These are phyloP conservation scores for Cynoglossus semilaevis DNA, from an alignment of 2,113 vertebrate species.

Conservation along the genomic window DNA sequence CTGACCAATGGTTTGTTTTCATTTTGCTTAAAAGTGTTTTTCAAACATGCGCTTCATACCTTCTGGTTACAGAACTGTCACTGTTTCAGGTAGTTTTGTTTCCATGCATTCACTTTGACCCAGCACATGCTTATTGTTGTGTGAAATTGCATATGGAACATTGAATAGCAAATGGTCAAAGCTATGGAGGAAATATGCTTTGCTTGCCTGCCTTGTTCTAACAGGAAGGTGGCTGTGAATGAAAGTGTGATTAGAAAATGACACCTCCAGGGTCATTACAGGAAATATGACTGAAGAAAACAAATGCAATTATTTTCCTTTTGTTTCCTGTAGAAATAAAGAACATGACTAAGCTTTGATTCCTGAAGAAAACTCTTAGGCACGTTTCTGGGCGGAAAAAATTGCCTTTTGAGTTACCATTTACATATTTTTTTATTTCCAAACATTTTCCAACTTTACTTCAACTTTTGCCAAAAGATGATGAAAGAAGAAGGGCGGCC, in stretches of 20 bases:
- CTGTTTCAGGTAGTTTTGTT: conserved; percentile 52
- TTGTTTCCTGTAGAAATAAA: conserved; percentile 6
- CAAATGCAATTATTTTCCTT: conserved; percentile 22
- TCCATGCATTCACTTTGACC: conserved; percentile 55
- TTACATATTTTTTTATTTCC: too few relatives aligned
- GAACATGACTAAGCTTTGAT: too few relatives aligned
- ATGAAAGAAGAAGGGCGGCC: too few relatives aligned
- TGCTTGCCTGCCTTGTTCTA: conserved; percentile 36
- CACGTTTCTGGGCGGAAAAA: too few relatives aligned
- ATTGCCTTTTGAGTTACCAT: too few relatives aligned
- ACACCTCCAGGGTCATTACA: conserved; percentile 34
- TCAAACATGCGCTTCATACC: too few relatives aligned
- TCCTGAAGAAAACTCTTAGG: too few relatives aligned
- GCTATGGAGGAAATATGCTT: conserved; percentile 49
- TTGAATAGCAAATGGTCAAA: conserved; percentile 70
- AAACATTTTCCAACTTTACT: too few relatives aligned
- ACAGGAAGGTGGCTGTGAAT: conserved; percentile 62
- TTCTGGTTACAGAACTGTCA: conserved; percentile 18
- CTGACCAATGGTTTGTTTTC: too few relatives aligned
- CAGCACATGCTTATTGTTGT: conserved; percentile 62
- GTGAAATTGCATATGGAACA: conserved; percentile 75
- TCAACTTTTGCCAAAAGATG: too few relatives aligned
- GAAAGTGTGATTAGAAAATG: conserved; percentile 56
- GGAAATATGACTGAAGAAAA: conserved; percentile 23
- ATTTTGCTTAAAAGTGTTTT: too few relatives aligned